phyloP scores from a whole-genome alignment of 2,888 invertebrate genomes.

The Azorinus chamasolen region DNA sequence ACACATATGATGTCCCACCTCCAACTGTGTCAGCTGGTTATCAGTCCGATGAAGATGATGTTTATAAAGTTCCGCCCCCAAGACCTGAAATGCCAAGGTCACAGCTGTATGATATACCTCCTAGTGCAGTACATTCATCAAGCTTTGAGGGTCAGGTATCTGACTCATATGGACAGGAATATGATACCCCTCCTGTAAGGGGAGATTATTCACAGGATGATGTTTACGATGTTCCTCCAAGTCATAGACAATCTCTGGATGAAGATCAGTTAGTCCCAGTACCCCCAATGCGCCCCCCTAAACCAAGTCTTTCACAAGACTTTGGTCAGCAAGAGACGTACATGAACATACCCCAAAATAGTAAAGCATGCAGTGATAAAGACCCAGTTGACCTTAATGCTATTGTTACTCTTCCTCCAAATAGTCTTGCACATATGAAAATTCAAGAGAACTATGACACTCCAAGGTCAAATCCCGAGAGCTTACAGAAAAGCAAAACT shows the following conservation, averaged over 20 bases:
- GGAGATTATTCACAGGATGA: slow-evolving; percentile 61
- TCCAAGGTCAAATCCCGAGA: slow-evolving; percentile 43
- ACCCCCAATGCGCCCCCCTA: slow-evolving; percentile 76
- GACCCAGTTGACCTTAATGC: slow-evolving; percentile 64
- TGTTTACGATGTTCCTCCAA: slow-evolving; percentile 75
- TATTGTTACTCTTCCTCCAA: slow-evolving; percentile 57
- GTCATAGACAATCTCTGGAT: slow-evolving; percentile 34
- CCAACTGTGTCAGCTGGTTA: slow-evolving; percentile 16
- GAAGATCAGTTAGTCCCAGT: slow-evolving; percentile 41
- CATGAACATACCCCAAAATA: slow-evolving; percentile 80
- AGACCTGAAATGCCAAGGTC: slow-evolving; percentile 33
- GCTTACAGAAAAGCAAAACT: slow-evolving; percentile 43
- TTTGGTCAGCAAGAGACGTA: slow-evolving; percentile 72
- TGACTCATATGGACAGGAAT: slow-evolving; percentile 71
- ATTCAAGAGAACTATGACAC: slow-evolving; percentile 70
- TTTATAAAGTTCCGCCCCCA: slow-evolving; percentile 67
- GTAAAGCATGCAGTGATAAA: slow-evolving; percentile 57
- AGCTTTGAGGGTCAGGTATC: slow-evolving; percentile 71
- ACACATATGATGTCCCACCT: slow-evolving; percentile 68
- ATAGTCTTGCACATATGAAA: slow-evolving; percentile 41
- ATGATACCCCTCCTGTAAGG: slow-evolving; percentile 66
- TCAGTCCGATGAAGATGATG: slow-evolving; percentile 37
- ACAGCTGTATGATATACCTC: slow-evolving; percentile 73
- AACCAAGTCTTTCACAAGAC: slow-evolving; percentile 58
- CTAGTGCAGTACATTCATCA: slow-evolving; percentile 71